Conservation (phyloP, 2,797 vertebrate genomes). For the Dryobates pubescens region DNA sequence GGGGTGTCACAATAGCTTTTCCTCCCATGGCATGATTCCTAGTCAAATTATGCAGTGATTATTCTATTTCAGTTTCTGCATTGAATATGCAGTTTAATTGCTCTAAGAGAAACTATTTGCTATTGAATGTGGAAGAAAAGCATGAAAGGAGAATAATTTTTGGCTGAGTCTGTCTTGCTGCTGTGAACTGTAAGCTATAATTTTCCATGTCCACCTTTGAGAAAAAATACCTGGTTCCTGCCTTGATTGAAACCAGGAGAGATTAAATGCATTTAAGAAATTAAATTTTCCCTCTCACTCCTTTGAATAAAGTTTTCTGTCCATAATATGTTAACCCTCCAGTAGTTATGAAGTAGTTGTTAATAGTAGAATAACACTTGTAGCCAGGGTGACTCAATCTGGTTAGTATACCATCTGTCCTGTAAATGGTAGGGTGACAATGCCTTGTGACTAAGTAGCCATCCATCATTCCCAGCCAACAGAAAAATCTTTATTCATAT, state of each 20-base stretch:
- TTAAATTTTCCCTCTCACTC: background rate
- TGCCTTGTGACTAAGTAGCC: background rate
- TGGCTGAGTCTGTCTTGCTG: background rate
- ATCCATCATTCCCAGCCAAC: background rate
- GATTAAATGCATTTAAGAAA: background rate
- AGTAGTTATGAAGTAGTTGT: background rate
- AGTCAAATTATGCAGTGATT: constrained; percentile 55
- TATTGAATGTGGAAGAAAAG: constrained; percentile 12
- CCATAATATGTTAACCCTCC: background rate
- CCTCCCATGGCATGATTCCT: constrained; percentile 11
- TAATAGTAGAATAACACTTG: background rate
- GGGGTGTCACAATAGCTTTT: constrained; percentile 28
- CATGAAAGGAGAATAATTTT: constrained; percentile 10
- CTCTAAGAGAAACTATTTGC: constrained; percentile 30
- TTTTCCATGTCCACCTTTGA: background rate
- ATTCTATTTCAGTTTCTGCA: constrained; percentile 51
- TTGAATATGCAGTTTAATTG: constrained; percentile 54
- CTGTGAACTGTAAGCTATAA: background rate
- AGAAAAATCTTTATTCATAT: background rate
- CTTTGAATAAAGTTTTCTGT: background rate
- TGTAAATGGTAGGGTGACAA: background rate
- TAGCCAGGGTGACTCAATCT: background rate
- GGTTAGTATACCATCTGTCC: background rate
- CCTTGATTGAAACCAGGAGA: background rate
- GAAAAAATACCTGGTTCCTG: background rate